A percentile compares a stretch with the other conserved stretches of the same genome.
These are phyloP conservation scores for Augochlorella aurata DNA, from an alignment of 2,888 invertebrate genomes.

Conservation along the genomic window DNA sequence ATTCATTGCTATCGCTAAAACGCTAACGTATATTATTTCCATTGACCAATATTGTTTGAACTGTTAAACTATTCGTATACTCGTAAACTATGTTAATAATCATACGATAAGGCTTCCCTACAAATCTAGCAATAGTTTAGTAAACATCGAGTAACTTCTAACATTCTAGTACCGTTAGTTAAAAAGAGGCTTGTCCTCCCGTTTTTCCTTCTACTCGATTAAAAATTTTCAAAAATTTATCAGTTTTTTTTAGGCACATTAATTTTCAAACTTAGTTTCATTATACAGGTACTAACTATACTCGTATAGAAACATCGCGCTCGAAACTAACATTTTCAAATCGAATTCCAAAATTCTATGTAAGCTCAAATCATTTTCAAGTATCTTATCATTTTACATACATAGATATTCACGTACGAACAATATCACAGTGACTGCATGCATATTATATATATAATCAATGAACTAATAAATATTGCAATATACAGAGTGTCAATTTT, in stretches of 20 bases:
- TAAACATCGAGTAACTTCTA: constrained; percentile 50
- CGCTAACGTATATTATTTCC: constrained; percentile 23
- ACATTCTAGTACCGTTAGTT: constrained; percentile 24
- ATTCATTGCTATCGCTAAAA: constrained; percentile 41
- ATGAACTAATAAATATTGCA: constrained; percentile 19
- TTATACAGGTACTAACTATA: constrained; percentile 54
- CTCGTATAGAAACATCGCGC: constrained; percentile 28
- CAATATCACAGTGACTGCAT: constrained; percentile 69
- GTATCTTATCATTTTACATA: constrained; percentile 27
- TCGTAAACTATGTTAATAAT: not conserved
- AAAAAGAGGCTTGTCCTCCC: not conserved
- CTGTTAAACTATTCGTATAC: constrained; percentile 30
- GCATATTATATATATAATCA: constrained; percentile 48
- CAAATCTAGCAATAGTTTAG: constrained; percentile 26
- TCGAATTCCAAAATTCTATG: constrained; percentile 3
- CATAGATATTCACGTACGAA: constrained; percentile 55
- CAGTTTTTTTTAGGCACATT: constrained; percentile 57
- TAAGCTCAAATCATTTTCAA: constrained; percentile 14
- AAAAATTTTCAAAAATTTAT: constrained; percentile 49
- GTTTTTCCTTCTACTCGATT: constrained; percentile 25
- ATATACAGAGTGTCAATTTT: not conserved
- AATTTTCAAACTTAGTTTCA: constrained; percentile 42
- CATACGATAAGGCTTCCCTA: constrained; percentile 25
- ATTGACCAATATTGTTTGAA: constrained; percentile 3
- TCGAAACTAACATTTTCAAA: constrained; percentile 5